Evolutionary conservation across 2,888 invertebrate genomes (phyloP), one percentile per base, ranked within the genome.

Genomic region (Parnassius mnemosyne): DNA sequence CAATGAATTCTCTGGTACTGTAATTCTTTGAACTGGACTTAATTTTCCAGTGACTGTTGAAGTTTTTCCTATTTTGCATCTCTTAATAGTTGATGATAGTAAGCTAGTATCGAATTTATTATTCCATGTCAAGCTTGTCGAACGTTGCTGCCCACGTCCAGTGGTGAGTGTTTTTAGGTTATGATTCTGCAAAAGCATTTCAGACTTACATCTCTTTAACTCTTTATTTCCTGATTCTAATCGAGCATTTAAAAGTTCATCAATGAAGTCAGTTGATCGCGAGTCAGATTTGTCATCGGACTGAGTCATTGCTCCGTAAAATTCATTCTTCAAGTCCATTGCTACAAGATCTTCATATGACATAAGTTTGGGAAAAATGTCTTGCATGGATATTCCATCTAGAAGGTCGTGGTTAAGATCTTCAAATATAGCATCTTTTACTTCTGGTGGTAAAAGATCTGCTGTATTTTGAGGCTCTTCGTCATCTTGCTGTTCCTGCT

Each of bases 351-450:
- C 95, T 76, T 95, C 95, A 73, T 94, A 95, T 55, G 93, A 93
- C 92, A 93, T 93, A 63, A 93, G 81, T 77, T 94, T 94, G 13
- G 95, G 95, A 72, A 96, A 96, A 71, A 96, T 96, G 76, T 97
- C 96, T 84, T 96, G 95, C 94, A 96, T 95, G 2, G 96, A 96
- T 75, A 96, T 96, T 10, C 96, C 96, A 79, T 97, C 96, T 41
- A 96, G 84, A 60, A 96, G 88, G 78, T 96, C 96, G 73, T 96
- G 96, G 41, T 96, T 96, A 41, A 97, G 85, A 77, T 97, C 97
- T 88, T 96, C 95, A 73, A 96, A 95, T 78, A 97, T 96, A 10
- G 96, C 96, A 78, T 97, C 96, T 77, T 96, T 96, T 3, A 96
- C 93, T 88, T 97, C 97, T 0, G 96, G 96, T n/a, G 96, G 96